A percentile compares a stretch with the other conserved stretches of the same genome.
phyloP scores from a whole-genome alignment of 92 coral and sea anemone genomes.

The Anthopleura xanthogrammica region DNA sequence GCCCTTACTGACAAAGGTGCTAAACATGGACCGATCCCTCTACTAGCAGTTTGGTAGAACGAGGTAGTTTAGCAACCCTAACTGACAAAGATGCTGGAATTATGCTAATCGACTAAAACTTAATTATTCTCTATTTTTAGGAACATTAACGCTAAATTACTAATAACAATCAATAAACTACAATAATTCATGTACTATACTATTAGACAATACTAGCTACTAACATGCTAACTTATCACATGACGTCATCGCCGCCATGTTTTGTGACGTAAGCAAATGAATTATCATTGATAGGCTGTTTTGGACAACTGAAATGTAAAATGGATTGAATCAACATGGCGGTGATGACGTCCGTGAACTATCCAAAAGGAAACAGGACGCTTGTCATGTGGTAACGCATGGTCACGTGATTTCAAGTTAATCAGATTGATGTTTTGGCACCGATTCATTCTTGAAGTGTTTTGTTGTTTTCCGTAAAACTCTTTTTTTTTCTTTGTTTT shows the following conservation, averaged over 20 bases:
- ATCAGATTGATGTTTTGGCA: background rate
- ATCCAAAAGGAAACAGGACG: background rate
- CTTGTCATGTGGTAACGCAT: background rate
- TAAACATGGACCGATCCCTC: too few species aligned
- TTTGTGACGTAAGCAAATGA: background rate
- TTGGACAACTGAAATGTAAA: background rate
- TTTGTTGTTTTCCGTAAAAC: slow-evolving; percentile 2
- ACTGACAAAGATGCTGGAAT: too few species aligned
- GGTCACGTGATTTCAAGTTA: background rate
- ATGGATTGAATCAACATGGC: background rate
- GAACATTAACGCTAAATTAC: background rate
- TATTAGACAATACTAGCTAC: background rate
- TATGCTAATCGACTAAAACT: too few species aligned
- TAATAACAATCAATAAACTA: background rate
- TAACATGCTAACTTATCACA: background rate
- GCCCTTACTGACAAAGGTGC: too few species aligned
- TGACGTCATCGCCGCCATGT: background rate
- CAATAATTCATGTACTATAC: background rate
- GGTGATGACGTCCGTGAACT: background rate
- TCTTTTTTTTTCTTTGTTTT: slow-evolving; percentile 19
- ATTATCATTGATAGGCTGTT: background rate
- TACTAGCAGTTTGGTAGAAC: too few species aligned
- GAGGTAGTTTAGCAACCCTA: too few species aligned
- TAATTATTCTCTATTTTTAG: background rate
- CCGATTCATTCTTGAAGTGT: background rate